Evolutionary conservation across 2,888 invertebrate species (phyloP).

Genomic region (Caenorhabditis sp.): DNA sequence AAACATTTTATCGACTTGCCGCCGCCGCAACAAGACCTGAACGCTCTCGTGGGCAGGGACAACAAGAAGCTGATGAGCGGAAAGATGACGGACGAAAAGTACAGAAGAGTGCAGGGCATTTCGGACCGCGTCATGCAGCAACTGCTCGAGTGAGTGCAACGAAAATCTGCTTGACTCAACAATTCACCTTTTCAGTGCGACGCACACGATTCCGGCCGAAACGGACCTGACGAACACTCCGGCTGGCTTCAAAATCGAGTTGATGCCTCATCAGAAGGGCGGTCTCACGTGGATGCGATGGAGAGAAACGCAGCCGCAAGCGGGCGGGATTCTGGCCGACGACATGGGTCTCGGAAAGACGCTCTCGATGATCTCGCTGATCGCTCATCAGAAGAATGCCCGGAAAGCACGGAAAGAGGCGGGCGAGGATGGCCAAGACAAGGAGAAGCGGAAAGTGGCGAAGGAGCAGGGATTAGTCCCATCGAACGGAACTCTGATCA

Average conservation of each 20-base stretch:
- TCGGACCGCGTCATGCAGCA: conserved; percentile 65
- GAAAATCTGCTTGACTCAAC: neutral
- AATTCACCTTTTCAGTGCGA: conserved; percentile 66
- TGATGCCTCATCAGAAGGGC: conserved; percentile 80
- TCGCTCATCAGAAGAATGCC: conserved; percentile 79
- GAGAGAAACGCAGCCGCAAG: conserved; percentile 88
- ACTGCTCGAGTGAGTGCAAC: conserved; percentile 65
- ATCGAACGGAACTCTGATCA: conserved; percentile 83
- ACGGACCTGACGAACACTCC: conserved; percentile 68
- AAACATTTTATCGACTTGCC: conserved; percentile 34
- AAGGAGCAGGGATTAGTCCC: conserved; percentile 68
- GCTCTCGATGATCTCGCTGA: conserved; percentile 81
- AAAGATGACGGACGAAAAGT: conserved; percentile 73
- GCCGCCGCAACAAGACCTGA: conserved; percentile 22
- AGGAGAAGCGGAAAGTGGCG: conserved; percentile 48
- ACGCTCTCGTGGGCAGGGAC: conserved; percentile 39
- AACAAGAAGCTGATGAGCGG: conserved; percentile 73
- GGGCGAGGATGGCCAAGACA: conserved; percentile 53
- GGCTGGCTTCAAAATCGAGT: conserved; percentile 66
- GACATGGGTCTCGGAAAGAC: conserved; percentile 82
- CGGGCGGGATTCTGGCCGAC: conserved; percentile 88
- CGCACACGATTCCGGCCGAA: conserved; percentile 61
- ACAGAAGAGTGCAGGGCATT: conserved; percentile 53
- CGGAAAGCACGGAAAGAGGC: conserved; percentile 49
- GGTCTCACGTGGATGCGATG: conserved; percentile 91